A percentile compares a stretch with the other conserved stretches of the same genome.
These are phyloP conservation scores for Cataglyphis livida DNA, from an alignment of 2,888 invertebrate genomes.

Conservation along the genomic window DNA sequence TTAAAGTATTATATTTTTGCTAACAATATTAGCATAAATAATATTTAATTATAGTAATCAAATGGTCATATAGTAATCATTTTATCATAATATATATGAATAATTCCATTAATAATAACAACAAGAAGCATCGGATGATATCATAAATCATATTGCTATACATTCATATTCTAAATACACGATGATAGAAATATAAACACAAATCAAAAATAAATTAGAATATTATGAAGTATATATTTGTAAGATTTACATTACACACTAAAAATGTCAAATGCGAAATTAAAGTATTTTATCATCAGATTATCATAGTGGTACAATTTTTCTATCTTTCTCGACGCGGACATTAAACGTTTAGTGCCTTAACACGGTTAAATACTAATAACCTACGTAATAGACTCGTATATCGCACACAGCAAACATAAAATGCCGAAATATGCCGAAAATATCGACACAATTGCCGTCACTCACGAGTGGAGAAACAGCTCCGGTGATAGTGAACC, in stretches of 20 bases:
- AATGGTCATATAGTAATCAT: conserved; percentile 1
- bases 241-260: background rate
- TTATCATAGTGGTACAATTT: background rate
- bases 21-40: conserved; percentile 15
- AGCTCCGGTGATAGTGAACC: conserved; percentile 22
- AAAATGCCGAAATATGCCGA: conserved; percentile 36
- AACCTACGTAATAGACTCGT: conserved; percentile 18
- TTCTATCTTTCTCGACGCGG: background rate
- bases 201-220: background rate
- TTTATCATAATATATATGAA: background rate
- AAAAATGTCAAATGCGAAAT: background rate
- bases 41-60: conserved; percentile 16
- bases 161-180: background rate
- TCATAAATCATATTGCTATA: background rate
- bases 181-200: background rate
- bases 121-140: background rate
- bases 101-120: conserved; percentile 13
- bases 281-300: background rate
- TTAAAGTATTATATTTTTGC: conserved; percentile 1
- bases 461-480: conserved; percentile 13
- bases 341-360: background rate
- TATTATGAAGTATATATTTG: background rate
- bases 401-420: conserved; percentile 23
- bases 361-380: conserved; percentile 8
- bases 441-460: conserved; percentile 51